Base-by-base conservation (phyloP, 2,888 invertebrate species). In the Notocelia uddmanniana region DNA sequence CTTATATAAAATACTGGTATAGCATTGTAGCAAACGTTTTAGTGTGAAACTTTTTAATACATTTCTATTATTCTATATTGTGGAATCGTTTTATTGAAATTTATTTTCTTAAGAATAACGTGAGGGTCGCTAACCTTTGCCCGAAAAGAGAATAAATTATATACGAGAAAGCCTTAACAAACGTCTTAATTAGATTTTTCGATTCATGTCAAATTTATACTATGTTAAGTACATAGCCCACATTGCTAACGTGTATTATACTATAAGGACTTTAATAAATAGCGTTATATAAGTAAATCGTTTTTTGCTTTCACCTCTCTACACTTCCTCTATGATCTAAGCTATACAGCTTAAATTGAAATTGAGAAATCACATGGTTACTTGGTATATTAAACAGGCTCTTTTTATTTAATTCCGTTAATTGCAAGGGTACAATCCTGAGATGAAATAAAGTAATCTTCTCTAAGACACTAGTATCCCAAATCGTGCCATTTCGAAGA, bases 181-280 rank as follows among this genome's bases (percentile, higher is more conserved):
- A 21, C 15, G 9, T 64, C 34, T 10, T 64, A n/a, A 37, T 52
- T 34, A n/a, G 11, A 34, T n/a, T 37, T 52, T 52, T n/a, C 15
- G 10, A 64, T 54, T 26, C 37, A 52, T 9, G 37, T 64, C 23
- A 54, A 18, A 45, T 45, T 45, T 11, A n/a, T 0, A 48, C n/a
- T 21, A 15, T 60, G 13, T 26, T 23, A 26, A 31, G 18, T 26
- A 41, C 34, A 37, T 58, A 54, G 67, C 50, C 37, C 26, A 52
- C 48, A 64, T 37, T 70, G 64, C 50, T 64, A 66, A 41, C 58
- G 45, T 66, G 58, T 71, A 71, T 41, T 23, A 60, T 60, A 67
- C 26, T 23, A 60, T 60, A 67, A 64, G 59, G 31, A 45, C 59
- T 21, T 72, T 23, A 67, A 67, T 72, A 72, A 72, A 72, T 72